Evolutionary conservation across 2,113 vertebrate genomes (phyloP).

Genomic region (Corydoras maculifer): DNA sequence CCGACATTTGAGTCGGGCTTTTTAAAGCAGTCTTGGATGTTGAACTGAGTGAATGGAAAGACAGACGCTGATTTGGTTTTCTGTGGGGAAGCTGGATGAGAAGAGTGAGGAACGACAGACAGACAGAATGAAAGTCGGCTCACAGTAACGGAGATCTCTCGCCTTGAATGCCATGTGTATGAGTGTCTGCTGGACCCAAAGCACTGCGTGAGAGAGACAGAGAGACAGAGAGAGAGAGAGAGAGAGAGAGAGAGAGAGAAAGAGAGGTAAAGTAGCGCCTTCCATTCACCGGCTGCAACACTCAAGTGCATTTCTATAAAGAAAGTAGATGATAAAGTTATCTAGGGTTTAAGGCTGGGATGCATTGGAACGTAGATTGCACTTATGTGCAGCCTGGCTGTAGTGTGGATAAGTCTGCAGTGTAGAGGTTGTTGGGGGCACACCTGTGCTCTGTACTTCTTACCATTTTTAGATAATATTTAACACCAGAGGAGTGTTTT

Average conservation of each 20-base stretch:
- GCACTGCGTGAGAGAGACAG: too few species aligned
- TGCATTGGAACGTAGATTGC: too few species aligned
- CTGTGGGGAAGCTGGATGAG: slow-evolving; percentile 43
- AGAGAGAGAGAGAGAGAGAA: too few species aligned
- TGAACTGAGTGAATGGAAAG: slow-evolving; percentile 63
- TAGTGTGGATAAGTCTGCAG: not conserved
- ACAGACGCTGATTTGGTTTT: slow-evolving; percentile 40
- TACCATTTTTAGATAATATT: slow-evolving; percentile 49
- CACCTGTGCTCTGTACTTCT: slow-evolving; percentile 63
- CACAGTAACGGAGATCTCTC: too few species aligned
- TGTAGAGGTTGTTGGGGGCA: slow-evolving; percentile 23
- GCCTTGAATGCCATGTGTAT: too few species aligned
- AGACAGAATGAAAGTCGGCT: slow-evolving; percentile 9
- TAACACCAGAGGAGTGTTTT: not conserved
- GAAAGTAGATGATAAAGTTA: too few species aligned
- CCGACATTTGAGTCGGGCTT: slow-evolving; percentile 60
- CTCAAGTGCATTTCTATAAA: too few species aligned
- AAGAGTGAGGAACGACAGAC: slow-evolving; percentile 16
- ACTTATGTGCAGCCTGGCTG: too few species aligned
- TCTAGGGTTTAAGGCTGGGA: too few species aligned
- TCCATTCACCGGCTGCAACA: too few species aligned
- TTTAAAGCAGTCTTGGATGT: slow-evolving; percentile 65
- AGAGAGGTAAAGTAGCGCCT: too few species aligned
- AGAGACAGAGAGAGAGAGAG: too few species aligned
- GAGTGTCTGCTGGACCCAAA: not conserved